Evolutionary conservation across 1,140 invertebrate species (phyloP), one percentile per base, ranked within the genome.

Genomic region (Aphelinus certus): DNA sequence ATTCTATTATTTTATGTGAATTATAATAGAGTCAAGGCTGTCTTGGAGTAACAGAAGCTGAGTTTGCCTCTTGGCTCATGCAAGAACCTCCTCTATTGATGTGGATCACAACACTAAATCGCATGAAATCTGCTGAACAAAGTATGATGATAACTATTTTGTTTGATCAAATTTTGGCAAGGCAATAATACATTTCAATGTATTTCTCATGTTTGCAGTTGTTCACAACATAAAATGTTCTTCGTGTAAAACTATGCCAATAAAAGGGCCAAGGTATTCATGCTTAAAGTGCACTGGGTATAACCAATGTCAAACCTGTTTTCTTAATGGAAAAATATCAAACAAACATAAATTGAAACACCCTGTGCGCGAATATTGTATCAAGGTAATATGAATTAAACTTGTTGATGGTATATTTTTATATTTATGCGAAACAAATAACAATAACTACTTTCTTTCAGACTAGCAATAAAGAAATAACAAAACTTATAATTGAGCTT

Each of bases 221-320:
- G 79, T 87, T 53, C 91, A 92, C 78, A 86, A 88, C 73, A 84
- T 91, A 43, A 89, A 88, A 77, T 92, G 91, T 83, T 87, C 88
- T 26, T 86, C 88, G 2, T 92, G 91, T 79, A 89, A 90, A 82
- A 80, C 83, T 58, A 85, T 86, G 51, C 88, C 90, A 3, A 84
- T 92, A 63, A 85, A 87, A 77, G 91, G 91, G 46, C 83, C 90
- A 7, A 83, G 90, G 76, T 95, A 95, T 84, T 90, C 91, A 53
- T 95, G 94, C 84, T 83, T 95, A 75, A 90, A 90, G 78, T 95
- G 94, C 81, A 91, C 94, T 76, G 91, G 91, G 76, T 94, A 93
- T 84, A 92, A 95, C 86, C 90, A 94, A 75, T 95, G 94, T 82
- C 94, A 95, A 82, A 91, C 90, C 55, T 95, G 94, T 84, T 95